Percentiles rank a stretch among this genome's conserved stretches.
phyloP scores from a whole-genome alignment of 92 coral and sea anemone genomes.

The Phymanthus crucifer region DNA sequence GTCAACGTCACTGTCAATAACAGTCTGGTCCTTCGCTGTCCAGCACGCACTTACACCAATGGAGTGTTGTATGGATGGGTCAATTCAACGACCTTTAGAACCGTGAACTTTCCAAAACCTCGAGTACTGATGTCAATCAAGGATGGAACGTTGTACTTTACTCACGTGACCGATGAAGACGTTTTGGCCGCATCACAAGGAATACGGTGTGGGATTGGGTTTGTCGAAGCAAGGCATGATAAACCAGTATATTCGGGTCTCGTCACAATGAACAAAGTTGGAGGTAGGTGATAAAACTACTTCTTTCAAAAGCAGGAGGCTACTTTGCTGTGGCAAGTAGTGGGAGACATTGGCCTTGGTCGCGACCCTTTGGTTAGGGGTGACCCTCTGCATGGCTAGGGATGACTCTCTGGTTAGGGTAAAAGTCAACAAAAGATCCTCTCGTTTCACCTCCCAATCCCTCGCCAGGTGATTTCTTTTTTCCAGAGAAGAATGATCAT shows the following conservation, averaged over 20 bases:
- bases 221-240: neutral
- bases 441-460: no score
- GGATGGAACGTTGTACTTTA: slow-evolving; percentile 51
- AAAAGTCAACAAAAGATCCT: no score
- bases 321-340: no score
- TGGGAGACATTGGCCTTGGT: no score
- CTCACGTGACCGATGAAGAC: slow-evolving; percentile 39
- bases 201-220: slow-evolving; percentile 18
- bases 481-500: no score
- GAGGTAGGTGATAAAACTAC: slow-evolving; percentile 1
- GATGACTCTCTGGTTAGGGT: no score
- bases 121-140: slow-evolving; percentile 48
- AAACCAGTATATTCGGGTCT: neutral
- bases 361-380: no score
- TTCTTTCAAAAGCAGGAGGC: no score
- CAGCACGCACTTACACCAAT: slow-evolving; percentile 36
- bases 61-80: slow-evolving; percentile 38
- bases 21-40: slow-evolving; percentile 32
- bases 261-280: neutral
- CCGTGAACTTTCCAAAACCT: neutral
- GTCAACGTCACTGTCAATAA: slow-evolving; percentile 32
- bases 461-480: no score
- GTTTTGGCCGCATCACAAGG: slow-evolving; percentile 1
- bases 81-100: neutral
- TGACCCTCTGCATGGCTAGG: no score